phyloP scores from a whole-genome alignment of 35 echinoderm and acorn worm genomes.

The Apostichopus japonicus region DNA sequence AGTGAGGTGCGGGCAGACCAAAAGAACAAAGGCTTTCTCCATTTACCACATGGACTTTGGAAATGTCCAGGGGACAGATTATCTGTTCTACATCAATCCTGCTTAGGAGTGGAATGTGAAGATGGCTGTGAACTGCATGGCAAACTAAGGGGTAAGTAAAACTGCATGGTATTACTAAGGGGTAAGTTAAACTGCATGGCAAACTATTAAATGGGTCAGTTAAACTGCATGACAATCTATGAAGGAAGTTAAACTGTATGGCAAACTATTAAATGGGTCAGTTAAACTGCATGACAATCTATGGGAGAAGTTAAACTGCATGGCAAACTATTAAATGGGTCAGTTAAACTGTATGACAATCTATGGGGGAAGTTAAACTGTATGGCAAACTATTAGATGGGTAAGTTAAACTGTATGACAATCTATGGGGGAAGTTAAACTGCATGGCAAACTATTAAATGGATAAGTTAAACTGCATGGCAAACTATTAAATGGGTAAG shows the following conservation, averaged over 20 bases:
- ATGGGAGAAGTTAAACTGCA: too few species aligned
- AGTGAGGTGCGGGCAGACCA: not conserved
- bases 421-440: too few species aligned
- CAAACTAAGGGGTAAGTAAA: slow-evolving; percentile 49
- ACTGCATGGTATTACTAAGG: too few species aligned
- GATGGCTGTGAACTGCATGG: slow-evolving; percentile 25
- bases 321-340: not conserved
- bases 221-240: not conserved
- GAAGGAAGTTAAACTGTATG: not conserved
- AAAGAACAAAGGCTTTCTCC: slow-evolving; percentile 20
- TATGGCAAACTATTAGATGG: too few species aligned
- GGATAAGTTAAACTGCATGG: not conserved
- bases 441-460: not conserved
- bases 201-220: not conserved
- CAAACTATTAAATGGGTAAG: not conserved
- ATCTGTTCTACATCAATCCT: slow-evolving; percentile 69
- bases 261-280: not conserved
- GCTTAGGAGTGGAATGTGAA: slow-evolving; percentile 61
- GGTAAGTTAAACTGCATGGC: not conserved
- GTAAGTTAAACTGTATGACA: too few species aligned
- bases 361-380: too few species aligned
- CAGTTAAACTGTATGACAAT: not conserved
- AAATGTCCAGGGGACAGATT: slow-evolving; percentile 29
- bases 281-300: not conserved
- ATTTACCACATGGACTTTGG: slow-evolving; percentile 53